phyloP scores from a whole-genome alignment of 2,888 invertebrate species.

The Teinopalpus imperialis region DNA sequence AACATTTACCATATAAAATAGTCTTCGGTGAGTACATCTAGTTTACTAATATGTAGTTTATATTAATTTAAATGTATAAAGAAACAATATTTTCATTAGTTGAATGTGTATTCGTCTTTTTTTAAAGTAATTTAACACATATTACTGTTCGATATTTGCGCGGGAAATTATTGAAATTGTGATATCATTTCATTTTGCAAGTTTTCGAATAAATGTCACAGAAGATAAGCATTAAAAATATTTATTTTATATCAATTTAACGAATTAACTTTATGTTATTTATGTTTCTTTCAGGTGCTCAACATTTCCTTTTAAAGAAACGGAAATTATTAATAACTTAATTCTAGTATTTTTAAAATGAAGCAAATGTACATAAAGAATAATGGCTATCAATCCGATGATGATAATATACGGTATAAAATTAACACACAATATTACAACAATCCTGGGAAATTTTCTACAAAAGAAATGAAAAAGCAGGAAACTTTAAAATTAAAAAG shows the following conservation, averaged over 20 bases:
- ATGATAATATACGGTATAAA: slow-evolving; percentile 68
- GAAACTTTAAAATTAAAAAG: slow-evolving; percentile 32
- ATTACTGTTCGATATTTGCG: slow-evolving; percentile 40
- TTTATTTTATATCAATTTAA: no score
- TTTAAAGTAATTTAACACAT: neutral
- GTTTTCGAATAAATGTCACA: neutral
- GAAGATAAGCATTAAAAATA: no score
- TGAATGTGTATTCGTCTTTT: no score
- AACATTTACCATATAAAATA: slow-evolving; percentile 29
- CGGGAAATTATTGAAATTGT: no score
- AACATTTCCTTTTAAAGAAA: slow-evolving; percentile 1
- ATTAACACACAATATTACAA: slow-evolving; percentile 58
- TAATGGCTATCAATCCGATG: slow-evolving; percentile 67
- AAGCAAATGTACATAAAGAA: slow-evolving; percentile 48
- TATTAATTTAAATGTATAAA: no score
- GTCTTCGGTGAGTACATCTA: no score
- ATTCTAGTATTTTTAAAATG: slow-evolving; percentile 37
- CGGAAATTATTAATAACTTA: neutral
- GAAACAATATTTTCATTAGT: no score
- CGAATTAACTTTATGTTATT: no score
- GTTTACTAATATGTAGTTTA: neutral
- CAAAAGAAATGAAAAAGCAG: slow-evolving; percentile 39
- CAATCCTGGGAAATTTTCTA: slow-evolving; percentile 40
- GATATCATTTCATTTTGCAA: no score
- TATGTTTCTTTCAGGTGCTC: slow-evolving; percentile 35